Conservation (phyloP, 2,113 vertebrate genomes). For the Orientallactaga bullata region DNA sequence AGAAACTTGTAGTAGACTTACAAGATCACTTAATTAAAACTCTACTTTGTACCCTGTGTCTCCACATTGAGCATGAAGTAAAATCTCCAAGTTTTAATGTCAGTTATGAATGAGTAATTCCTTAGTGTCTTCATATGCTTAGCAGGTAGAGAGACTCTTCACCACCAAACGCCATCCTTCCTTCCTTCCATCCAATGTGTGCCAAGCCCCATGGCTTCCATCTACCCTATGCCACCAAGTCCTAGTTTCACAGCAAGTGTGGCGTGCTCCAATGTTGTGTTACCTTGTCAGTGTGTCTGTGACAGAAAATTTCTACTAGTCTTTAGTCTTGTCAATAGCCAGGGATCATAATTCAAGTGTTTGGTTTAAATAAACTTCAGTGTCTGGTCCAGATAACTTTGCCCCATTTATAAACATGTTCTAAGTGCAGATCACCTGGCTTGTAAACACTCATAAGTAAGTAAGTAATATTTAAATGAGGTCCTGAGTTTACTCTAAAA, state of each 20-base stretch:
- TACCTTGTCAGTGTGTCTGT: not conserved
- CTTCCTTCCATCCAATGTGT: not conserved
- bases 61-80: not conserved
- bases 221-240: not conserved
- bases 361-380: not conserved
- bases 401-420: not conserved
- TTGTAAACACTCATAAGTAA: slow-evolving; percentile 33
- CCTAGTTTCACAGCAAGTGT: not conserved
- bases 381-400: not conserved
- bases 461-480: not conserved
- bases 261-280: not conserved
- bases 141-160: not conserved
- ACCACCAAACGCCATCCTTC: too few species aligned
- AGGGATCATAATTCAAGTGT: not conserved
- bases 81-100: not conserved
- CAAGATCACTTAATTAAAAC: not conserved
- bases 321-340: not conserved
- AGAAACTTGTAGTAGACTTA: not conserved
- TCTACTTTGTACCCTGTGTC: not conserved
- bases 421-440: not conserved
- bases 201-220: not conserved
- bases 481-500: slow-evolving; percentile 18
- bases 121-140: not conserved
- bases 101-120: not conserved
- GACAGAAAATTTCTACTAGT: not conserved